A percentile compares a stretch with the other conserved stretches of the same genome.
Evolutionary conservation across 2,113 vertebrate species (phyloP).

Genomic region (Pelmatolapia mariae): DNA sequence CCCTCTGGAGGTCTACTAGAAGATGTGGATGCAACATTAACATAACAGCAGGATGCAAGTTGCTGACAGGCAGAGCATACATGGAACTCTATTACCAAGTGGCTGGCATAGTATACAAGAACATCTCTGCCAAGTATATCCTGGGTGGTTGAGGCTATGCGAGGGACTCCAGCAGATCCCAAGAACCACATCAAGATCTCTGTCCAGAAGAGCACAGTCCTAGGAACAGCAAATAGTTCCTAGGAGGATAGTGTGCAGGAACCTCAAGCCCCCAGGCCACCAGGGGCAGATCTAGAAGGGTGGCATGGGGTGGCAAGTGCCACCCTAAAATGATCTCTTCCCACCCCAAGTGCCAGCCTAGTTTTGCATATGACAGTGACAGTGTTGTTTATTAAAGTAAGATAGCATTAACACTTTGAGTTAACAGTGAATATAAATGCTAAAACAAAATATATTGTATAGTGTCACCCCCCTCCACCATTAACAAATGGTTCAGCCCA

Average conservation of each 20-base stretch:
- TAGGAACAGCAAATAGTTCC: not conserved
- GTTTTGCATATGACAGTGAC: no score
- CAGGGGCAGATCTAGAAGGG: not conserved
- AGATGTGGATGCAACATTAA: not conserved
- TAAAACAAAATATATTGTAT: no score
- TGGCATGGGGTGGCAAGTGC: not conserved
- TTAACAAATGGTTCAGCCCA: no score
- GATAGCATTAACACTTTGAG: no score
- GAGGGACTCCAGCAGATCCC: not conserved
- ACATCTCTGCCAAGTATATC: not conserved
- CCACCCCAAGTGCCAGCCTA: no score
- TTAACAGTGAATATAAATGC: no score
- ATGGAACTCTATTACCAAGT: not conserved
- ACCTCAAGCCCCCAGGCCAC: not conserved
- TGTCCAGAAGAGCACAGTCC: no score
- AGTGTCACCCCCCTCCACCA: no score
- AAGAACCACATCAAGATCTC: not conserved
- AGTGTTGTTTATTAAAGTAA: no score
- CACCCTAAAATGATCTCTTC: no score
- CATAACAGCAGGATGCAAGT: not conserved
- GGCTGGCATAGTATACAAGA: not conserved
- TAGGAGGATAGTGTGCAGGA: fast-evolving
- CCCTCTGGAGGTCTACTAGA: not conserved
- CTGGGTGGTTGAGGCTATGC: not conserved
- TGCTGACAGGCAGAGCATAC: not conserved